These are phyloP conservation scores for Euschistus heros DNA, from an alignment of 1,140 invertebrate genomes.

Conservation along the genomic window DNA sequence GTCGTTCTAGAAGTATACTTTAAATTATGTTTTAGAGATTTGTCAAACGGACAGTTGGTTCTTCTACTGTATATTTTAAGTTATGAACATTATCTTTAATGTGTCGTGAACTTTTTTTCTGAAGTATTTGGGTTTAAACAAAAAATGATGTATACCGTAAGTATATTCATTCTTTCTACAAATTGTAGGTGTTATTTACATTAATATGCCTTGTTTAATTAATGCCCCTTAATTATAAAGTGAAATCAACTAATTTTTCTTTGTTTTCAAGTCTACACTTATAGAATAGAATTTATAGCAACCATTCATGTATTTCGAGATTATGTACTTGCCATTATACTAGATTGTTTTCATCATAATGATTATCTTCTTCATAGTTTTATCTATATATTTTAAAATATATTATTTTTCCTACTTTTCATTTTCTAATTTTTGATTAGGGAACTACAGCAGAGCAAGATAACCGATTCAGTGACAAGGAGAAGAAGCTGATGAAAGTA, in stretches of 20 bases:
- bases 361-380: not conserved
- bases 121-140: not conserved
- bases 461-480: conserved; percentile 96
- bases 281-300: not conserved
- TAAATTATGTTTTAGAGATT: not conserved
- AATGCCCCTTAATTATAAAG: too few species aligned
- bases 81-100: too few species aligned
- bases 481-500: conserved; percentile 96
- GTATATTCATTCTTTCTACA: not conserved
- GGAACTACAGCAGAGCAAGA: conserved; percentile 97
- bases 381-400: not conserved
- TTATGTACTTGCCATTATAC: not conserved
- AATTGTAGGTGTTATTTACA: not conserved
- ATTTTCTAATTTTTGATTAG: conserved; percentile 40
- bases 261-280: not conserved
- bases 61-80: too few species aligned
- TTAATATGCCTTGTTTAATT: not conserved
- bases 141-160: conserved; percentile 16
- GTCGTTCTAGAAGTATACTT: not conserved
- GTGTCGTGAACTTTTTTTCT: not conserved
- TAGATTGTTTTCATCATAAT: not conserved
- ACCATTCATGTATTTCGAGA: not conserved
- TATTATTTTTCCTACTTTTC: too few species aligned
- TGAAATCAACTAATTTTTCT: not conserved
- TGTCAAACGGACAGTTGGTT: not conserved